Evolutionary conservation across 2,888 invertebrate genomes (phyloP), one percentile per base, ranked within the genome.

Genomic region (Clostera curtula): DNA sequence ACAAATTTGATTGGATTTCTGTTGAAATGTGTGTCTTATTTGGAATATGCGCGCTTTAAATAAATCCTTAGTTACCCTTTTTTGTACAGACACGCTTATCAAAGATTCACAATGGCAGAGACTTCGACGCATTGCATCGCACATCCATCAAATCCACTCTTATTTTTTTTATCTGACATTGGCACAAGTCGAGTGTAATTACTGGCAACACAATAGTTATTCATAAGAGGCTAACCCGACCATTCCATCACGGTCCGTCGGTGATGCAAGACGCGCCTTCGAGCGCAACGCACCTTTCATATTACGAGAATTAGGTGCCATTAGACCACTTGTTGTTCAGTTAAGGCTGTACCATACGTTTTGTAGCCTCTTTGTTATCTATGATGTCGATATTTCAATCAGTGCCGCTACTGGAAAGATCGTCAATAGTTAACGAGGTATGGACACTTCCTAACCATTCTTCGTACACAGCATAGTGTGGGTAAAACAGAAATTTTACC

Each of bases 251-350:
- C 72, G 73, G 56, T 70, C 43, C 49, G 55, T 31, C 47, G 66
- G 54, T 56, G 63, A 40, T 53, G 63, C 72, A 62, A 48, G 62
- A 64, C 68, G 54, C 27, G 41, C 58, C 45, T 32, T 40, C 45
- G 55, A 67, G 50, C 71, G 71, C 47, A 49, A 68, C 56, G 39
- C 34, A 40, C 48, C 43, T 43, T 51, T 40, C 49, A 37, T 48
- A 44, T 43, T 40, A 40, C 32, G 28, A 32, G 23, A 26, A 36
- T 37, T 33, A 33, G 32, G 18, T 27, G 34, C 17, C 27, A 34
- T 36, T 36, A 42, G 35, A 37, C 27, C 43, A 52, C 39, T 43
- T 45, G 34, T 43, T 41, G 37, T 43, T 41, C 45, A 37, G 36
- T 34, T 42, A 34, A 12, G 12, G 6, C 3, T 34, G 11, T 14